Evolutionary conservation across 2,888 invertebrate species (phyloP), one percentile per base, ranked within the genome.

Genomic region (Caenorhabditis becei): DNA sequence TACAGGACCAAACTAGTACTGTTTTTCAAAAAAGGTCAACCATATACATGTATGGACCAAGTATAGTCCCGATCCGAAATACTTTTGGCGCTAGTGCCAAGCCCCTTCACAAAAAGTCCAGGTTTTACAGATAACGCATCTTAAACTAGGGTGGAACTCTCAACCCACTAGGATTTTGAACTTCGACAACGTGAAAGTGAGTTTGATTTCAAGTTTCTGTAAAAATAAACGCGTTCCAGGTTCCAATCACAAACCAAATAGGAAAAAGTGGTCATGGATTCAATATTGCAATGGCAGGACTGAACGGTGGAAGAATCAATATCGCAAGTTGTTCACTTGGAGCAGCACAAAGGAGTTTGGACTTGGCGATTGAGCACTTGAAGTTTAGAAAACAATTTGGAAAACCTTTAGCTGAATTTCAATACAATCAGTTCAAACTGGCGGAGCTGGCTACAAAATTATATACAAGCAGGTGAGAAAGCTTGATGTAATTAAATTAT

Each of bases 131-230:
- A n/a, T n/a, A n/a, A n/a, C n/a, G n/a, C n/a, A n/a, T n/a, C n/a
- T n/a, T n/a, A n/a, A 93, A 91, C 77, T 94, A 11, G 93, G 93
- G 2, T 94, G 93, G 93, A 93, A 93, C 87, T 92, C 93, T n/a
- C 93, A 93, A 83, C 93, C 93, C 1, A 93, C 93, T 0, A 85
- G 93, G 79, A 92, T 93, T 80, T 92, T 93, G 32, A 93, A 93
- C 49, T 92, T 93, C 87, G 93, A 94, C 88, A 93, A 94, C 85
- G 93, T 93, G 44, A 84, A 87, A 70, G 86, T 84, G 8, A 18
- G 51, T 10, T 44, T n/a, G n/a, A n/a, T n/a, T n/a, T n/a, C n/a
- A n/a, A n/a, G n/a, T n/a, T n/a, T n/a, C n/a, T n/a, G n/a, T n/a
- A n/a, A n/a, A n/a, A n/a, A n/a, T n/a, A n/a, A n/a, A n/a, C n/a